phyloP scores from a whole-genome alignment of 2,888 invertebrate species.

The Chaetogeoica ovagalla region DNA sequence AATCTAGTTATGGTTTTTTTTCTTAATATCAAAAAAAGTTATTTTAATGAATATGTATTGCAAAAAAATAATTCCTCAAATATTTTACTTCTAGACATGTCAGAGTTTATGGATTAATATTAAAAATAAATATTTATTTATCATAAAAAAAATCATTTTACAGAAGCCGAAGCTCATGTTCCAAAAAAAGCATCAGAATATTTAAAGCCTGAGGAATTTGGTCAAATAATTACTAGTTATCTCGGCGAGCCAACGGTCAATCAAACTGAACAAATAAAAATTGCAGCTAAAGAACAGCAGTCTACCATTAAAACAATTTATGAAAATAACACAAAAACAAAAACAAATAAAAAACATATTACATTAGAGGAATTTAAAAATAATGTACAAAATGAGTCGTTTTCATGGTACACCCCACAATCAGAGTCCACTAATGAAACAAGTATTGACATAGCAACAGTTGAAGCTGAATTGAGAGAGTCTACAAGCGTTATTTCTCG shows the following conservation, averaged over 20 bases:
- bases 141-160: slow-evolving; percentile 17
- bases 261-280: slow-evolving; percentile 8
- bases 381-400: neutral
- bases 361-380: slow-evolving; percentile 37
- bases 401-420: slow-evolving; percentile 9
- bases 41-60: too few relatives aligned
- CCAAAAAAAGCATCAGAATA: slow-evolving; percentile 28
- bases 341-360: slow-evolving; percentile 9
- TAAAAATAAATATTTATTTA: too few relatives aligned
- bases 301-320: slow-evolving; percentile 20
- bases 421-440: neutral
- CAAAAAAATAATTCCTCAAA: too few relatives aligned
- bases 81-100: too few relatives aligned
- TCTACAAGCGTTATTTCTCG: slow-evolving; percentile 27
- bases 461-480: slow-evolving; percentile 33
- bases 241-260: neutral
- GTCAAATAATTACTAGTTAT: slow-evolving; percentile 51
- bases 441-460: slow-evolving; percentile 8
- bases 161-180: slow-evolving; percentile 42
- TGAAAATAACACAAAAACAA: slow-evolving; percentile 29
- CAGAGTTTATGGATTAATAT: too few relatives aligned
- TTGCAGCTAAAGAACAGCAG: slow-evolving; percentile 9
- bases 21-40: too few relatives aligned
- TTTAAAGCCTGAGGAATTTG: slow-evolving; percentile 44
- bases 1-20: too few relatives aligned